Conservation (phyloP, 37 sponge, comb jelly and placozoan species). For the Diacarnus erythraeanus region DNA sequence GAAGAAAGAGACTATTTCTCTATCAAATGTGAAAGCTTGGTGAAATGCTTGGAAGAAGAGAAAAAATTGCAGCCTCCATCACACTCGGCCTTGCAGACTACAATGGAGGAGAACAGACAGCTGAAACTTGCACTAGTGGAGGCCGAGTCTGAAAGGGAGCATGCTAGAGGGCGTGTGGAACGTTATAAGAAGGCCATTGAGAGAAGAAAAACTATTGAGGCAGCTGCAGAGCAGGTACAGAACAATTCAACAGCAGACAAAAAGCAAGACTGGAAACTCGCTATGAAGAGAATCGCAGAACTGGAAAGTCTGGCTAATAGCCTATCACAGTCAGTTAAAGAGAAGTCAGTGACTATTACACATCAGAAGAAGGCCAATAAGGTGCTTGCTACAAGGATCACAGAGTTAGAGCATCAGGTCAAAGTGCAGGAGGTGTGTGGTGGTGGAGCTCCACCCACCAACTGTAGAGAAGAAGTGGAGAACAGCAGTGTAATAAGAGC, state of each 20-base stretch:
- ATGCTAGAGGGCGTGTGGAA: conserved; percentile 44
- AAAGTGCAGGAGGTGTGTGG: conserved; percentile 52
- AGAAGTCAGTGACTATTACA: conserved; percentile 43
- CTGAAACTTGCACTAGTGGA: conserved; percentile 47
- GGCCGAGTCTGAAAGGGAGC: conserved; percentile 47
- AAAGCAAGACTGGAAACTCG: conserved; percentile 16
- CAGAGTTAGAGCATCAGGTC: conserved; percentile 60
- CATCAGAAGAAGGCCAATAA: conserved; percentile 67
- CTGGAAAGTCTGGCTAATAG: conserved; percentile 56
- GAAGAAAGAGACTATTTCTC: conserved; percentile 40
- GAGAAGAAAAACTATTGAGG: conserved; percentile 36
- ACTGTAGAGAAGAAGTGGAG: not conserved
- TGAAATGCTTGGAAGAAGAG: conserved; percentile 45
- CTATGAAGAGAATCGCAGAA: conserved; percentile 29
- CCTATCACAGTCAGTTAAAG: conserved; percentile 65
- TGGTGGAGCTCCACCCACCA: too few species aligned
- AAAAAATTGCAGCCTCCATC: conserved; percentile 28
- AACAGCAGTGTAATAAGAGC: not conserved
- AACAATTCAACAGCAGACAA: conserved; percentile 1
- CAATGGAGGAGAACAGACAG: conserved; percentile 54
- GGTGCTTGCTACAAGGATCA: conserved; percentile 39
- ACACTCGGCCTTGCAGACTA: conserved; percentile 19
- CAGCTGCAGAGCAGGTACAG: conserved; percentile 4
- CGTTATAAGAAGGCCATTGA: conserved; percentile 63
- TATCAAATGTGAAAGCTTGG: conserved; percentile 36